A percentile compares a stretch with the other conserved stretches of the same genome.
Conservation (phyloP, 2,113 vertebrate species). For the Rhabdomys dilectus region DNA sequence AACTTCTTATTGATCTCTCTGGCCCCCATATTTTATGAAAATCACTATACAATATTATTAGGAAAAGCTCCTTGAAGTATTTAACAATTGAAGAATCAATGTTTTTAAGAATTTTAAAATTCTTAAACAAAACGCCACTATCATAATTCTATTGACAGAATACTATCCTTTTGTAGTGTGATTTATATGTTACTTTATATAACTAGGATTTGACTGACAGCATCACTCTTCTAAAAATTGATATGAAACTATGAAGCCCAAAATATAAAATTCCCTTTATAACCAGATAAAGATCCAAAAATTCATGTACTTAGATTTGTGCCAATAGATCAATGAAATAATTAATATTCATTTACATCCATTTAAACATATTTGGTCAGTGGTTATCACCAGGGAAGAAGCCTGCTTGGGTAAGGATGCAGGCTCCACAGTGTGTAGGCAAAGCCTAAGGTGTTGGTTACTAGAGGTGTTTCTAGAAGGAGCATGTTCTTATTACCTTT, state of each 20-base stretch:
- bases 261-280: not conserved
- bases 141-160: not conserved
- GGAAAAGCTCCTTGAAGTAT: not conserved
- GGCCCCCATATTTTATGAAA: conserved; percentile 29
- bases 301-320: not conserved
- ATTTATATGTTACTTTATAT: not conserved
- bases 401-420: not conserved
- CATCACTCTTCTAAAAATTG: conserved; percentile 28
- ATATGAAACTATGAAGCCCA: not conserved
- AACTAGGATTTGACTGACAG: conserved; percentile 38
- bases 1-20: not conserved
- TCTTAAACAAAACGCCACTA: not conserved
- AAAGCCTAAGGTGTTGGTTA: not conserved
- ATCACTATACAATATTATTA: not conserved
- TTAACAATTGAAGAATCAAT: not conserved
- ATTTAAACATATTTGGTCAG: not conserved
- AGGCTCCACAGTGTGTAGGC: not conserved
- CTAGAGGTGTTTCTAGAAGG: not conserved
- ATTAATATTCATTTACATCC: not conserved
- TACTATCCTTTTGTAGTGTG: not conserved
- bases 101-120: not conserved
- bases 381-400: not conserved
- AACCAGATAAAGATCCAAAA: not conserved
- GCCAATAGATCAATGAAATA: not conserved
- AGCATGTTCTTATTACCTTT: not conserved